These are phyloP conservation scores for Erpetoichthys calabaricus DNA, from an alignment of 2,797 vertebrate genomes.

Conservation along the genomic window DNA sequence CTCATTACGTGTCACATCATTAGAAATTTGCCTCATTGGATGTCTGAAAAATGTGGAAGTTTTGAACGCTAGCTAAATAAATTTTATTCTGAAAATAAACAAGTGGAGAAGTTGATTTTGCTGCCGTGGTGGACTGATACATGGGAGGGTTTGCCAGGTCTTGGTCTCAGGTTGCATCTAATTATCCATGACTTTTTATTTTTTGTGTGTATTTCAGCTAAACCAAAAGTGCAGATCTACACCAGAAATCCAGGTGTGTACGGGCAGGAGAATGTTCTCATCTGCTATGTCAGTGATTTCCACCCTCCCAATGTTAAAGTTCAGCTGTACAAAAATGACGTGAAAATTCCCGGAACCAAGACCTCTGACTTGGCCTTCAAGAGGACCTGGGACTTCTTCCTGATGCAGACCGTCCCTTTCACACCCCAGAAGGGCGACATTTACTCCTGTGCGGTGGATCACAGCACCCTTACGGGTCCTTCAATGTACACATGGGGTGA, in stretches of 20 bases:
- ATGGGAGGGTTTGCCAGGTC: too few relatives aligned
- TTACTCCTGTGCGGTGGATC: constrained; percentile 41
- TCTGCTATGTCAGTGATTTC: constrained; percentile 60
- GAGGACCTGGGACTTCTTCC: constrained; percentile 61
- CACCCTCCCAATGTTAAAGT: constrained; percentile 62
- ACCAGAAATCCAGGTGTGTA: constrained; percentile 15
- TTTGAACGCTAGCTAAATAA: too few relatives aligned
- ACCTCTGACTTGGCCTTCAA: constrained; percentile 63
- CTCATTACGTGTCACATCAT: too few relatives aligned
- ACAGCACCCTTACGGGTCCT: rapidly evolving
- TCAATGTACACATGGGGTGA: constrained; percentile 40
- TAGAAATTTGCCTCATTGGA: too few relatives aligned
- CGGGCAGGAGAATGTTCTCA: constrained; percentile 37
- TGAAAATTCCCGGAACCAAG: rapidly evolving
- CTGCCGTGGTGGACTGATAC: too few relatives aligned
- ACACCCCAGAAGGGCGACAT: rapidly evolving
- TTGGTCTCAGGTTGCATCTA: neutral
- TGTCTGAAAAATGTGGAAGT: too few relatives aligned
- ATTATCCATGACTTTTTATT: rapidly evolving
- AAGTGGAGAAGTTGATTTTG: too few relatives aligned
- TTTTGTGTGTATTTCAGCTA: constrained; percentile 23
- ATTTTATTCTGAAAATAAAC: too few relatives aligned
- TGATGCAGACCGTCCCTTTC: constrained; percentile 36
- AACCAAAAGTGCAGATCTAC: constrained; percentile 54
- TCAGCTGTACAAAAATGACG: constrained; percentile 26